These are phyloP conservation scores for Xenops minutus DNA, from an alignment of 2,797 vertebrate genomes.

Conservation along the genomic window DNA sequence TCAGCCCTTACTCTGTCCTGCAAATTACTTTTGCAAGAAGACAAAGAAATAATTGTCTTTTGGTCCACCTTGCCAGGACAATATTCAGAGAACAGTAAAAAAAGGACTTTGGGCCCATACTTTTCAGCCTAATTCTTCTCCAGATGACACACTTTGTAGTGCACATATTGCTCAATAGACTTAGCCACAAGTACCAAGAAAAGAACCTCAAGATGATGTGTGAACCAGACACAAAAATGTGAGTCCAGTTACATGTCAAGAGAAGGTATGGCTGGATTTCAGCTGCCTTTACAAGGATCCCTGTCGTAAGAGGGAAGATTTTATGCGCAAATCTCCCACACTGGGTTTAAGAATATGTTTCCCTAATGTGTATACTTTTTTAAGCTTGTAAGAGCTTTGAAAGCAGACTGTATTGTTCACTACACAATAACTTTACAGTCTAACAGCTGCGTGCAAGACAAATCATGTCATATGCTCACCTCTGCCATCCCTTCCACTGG, in stretches of 20 bases:
- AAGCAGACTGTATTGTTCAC: background rate
- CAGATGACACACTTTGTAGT: background rate
- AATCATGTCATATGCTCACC: slow-evolving; percentile 72
- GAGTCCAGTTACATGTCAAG: background rate
- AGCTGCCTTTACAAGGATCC: background rate
- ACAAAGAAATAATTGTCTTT: background rate
- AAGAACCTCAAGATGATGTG: background rate
- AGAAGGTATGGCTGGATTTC: background rate
- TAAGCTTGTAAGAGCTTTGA: background rate
- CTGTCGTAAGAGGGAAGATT: background rate
- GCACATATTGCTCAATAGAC: rapidly evolving
- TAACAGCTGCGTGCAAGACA: background rate
- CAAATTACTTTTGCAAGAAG: background rate
- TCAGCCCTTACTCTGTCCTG: background rate
- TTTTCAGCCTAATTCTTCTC: background rate
- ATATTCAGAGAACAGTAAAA: background rate
- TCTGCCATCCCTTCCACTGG: slow-evolving; percentile 87
- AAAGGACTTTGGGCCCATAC: background rate
- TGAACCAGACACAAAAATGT: background rate
- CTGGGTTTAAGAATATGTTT: background rate
- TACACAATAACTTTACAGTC: background rate
- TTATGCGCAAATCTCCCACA: rapidly evolving
- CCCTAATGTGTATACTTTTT: rapidly evolving
- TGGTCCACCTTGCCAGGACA: background rate
- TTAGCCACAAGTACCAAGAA: background rate